Evolutionary conservation across 1,140 invertebrate genomes (phyloP), one percentile per base, ranked within the genome.

Genomic region (Aradophagus sp.): DNA sequence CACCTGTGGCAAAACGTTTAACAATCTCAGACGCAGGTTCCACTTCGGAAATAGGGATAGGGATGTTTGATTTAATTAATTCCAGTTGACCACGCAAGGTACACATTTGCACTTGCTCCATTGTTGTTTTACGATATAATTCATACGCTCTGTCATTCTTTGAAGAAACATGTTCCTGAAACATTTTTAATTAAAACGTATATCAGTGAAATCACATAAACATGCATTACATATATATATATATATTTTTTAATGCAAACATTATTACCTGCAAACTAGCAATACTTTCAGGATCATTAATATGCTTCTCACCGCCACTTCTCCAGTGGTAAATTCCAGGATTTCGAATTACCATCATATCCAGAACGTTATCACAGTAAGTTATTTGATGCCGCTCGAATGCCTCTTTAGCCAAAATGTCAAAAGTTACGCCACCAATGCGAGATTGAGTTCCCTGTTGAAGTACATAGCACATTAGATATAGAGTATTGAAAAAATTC

Each of bases 241-340:
- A n/a, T n/a, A n/a, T n/a, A n/a, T n/a, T n/a, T n/a, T n/a, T n/a
- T n/a, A n/a, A n/a, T n/a, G n/a, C n/a, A n/a, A n/a, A n/a, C n/a
- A n/a, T n/a, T n/a, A n/a, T 16, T 83, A 90, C 90, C 86, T 96
- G 95, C n/a, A 98, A 85, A 79, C 93, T 95, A 20, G 95, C 96
- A 78, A 99, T 95, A 65, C 95, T 95, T 29, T 90, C 84, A 0
- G 98, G 98, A 83, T 99, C 97, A 81, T 99, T 99, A 73, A 99
- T 93, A 84, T 99, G 98, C 74, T 97, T 97, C 86, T 99, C 98
- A 7, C 98, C 98, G 2, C 97, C 98, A 62, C 92, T 91, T 76
- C 97, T 89, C 97, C 97, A 99, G 84, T 99, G 96, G 78, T 95
- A 99, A 67, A 92, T 90, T 17, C 98, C 98, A 23, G 96, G 96